These are phyloP conservation scores for Gnathonemus echidnorhynchus DNA, from an alignment of 2,113 vertebrate genomes.

Conservation along the genomic window DNA sequence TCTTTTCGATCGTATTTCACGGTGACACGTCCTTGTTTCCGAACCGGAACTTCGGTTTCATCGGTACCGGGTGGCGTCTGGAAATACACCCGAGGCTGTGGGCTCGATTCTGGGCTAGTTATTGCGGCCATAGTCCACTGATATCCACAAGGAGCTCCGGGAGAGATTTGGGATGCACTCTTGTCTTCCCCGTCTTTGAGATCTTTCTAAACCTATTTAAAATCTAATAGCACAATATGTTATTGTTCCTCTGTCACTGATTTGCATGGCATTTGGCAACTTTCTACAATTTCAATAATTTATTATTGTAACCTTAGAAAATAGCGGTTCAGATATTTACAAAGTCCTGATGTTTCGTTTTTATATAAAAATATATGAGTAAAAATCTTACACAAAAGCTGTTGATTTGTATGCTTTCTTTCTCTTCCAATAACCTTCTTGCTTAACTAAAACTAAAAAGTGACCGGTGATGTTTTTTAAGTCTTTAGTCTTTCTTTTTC, in stretches of 20 bases:
- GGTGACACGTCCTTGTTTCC: conserved; percentile 82
- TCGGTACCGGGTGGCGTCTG: conserved; percentile 71
- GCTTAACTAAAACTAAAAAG: background rate
- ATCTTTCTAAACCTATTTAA: conserved; percentile 12
- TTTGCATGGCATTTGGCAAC: conserved; percentile 22
- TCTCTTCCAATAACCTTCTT: background rate
- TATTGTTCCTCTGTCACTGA: conserved; percentile 17
- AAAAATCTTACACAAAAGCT: conserved; percentile 35
- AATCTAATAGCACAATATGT: conserved; percentile 19
- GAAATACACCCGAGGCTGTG: conserved; percentile 79
- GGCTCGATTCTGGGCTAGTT: conserved; percentile 70
- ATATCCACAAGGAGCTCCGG: conserved; percentile 17
- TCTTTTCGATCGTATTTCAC: conserved; percentile 90
- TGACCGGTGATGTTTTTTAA: background rate
- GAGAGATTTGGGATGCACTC: conserved; percentile 14
- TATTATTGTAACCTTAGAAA: background rate
- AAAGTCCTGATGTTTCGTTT: background rate
- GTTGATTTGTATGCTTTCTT: background rate
- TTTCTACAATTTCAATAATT: background rate
- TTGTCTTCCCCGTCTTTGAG: conserved; percentile 24
- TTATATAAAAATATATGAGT: background rate
- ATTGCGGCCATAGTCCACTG: conserved; percentile 67
- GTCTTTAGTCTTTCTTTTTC: conserved; percentile 3
- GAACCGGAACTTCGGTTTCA: conserved; percentile 69
- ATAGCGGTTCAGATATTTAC: background rate